phyloP scores from a whole-genome alignment of 2,888 invertebrate species.

The Loripinus fragilis region DNA sequence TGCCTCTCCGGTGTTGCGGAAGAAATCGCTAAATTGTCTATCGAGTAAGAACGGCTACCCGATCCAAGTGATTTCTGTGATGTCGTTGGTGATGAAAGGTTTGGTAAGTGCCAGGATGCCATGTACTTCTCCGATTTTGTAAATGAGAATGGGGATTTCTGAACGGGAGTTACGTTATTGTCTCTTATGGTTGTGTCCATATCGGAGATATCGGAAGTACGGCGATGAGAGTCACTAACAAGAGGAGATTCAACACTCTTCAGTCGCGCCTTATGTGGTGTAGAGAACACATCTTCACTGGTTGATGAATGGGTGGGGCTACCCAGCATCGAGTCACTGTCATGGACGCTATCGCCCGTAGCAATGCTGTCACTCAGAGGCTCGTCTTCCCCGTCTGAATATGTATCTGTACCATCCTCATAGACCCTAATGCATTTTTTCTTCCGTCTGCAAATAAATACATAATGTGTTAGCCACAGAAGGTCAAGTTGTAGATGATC shows the following conservation, averaged over 20 bases:
- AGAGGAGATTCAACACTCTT: conserved; percentile 53
- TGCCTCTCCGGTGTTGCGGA: conserved; percentile 36
- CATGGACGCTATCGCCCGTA: conserved; percentile 65
- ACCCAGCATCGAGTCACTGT: conserved; percentile 72
- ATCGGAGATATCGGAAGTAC: conserved; percentile 24
- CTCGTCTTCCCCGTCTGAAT: conserved; percentile 72
- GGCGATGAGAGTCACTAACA: conserved; percentile 32
- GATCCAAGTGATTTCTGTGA: conserved; percentile 41
- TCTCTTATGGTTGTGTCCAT: conserved; percentile 40
- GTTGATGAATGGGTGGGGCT: conserved; percentile 68
- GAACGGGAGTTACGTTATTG: conserved; percentile 21
- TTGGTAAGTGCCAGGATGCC: conserved; percentile 34
- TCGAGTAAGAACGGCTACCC: conserved; percentile 49
- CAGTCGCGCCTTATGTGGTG: conserved; percentile 61
- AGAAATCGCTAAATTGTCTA: conserved; percentile 57
- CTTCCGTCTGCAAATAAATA: conserved; percentile 82
- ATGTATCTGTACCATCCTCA: conserved; percentile 73
- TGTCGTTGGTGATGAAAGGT: conserved; percentile 37
- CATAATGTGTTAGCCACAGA: too few relatives aligned
- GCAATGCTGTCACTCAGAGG: conserved; percentile 65
- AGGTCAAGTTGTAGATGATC: too few relatives aligned
- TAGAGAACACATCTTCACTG: conserved; percentile 67
- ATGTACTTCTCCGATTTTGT: conserved; percentile 29
- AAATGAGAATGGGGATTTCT: conserved; percentile 39
- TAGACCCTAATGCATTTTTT: conserved; percentile 84